Percentiles rank a stretch among this genome's conserved stretches.
Conservation (phyloP, 2,888 invertebrate genomes). For the Eupsilia transversa region DNA sequence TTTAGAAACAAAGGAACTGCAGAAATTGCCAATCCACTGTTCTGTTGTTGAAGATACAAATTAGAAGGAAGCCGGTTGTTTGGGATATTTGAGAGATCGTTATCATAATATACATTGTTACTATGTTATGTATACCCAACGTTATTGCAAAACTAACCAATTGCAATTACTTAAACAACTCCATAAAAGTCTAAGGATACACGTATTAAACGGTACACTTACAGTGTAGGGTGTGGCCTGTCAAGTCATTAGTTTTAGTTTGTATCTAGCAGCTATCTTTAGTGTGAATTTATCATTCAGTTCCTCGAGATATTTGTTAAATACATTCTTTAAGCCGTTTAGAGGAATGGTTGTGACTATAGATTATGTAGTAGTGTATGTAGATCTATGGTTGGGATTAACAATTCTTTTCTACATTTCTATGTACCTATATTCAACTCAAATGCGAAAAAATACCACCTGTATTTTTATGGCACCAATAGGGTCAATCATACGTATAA, state of each 20-base stretch:
- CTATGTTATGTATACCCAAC: neutral
- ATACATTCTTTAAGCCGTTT: neutral
- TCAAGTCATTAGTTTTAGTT: neutral
- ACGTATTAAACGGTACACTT: neutral
- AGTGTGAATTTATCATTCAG: neutral
- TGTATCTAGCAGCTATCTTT: neutral
- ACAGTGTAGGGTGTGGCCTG: neutral
- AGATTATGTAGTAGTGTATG: neutral
- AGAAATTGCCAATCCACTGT: constrained; percentile 15
- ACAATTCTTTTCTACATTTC: neutral
- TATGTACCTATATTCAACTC: neutral
- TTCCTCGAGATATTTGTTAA: neutral
- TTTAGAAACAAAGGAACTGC: constrained; percentile 27
- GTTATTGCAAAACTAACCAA: neutral
- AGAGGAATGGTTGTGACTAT: neutral
- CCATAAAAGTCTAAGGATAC: neutral
- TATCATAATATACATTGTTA: constrained; percentile 23
- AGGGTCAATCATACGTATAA: neutral
- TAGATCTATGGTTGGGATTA: neutral
- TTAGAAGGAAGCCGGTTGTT: constrained; percentile 21
- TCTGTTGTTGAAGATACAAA: constrained; percentile 11
- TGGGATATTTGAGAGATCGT: constrained; percentile 19
- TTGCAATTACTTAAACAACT: neutral
- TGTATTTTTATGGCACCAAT: neutral
- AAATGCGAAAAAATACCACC: neutral